Evolutionary conservation across 2,888 invertebrate genomes (phyloP).

Genomic region (Eutolmus rufibarbis): DNA sequence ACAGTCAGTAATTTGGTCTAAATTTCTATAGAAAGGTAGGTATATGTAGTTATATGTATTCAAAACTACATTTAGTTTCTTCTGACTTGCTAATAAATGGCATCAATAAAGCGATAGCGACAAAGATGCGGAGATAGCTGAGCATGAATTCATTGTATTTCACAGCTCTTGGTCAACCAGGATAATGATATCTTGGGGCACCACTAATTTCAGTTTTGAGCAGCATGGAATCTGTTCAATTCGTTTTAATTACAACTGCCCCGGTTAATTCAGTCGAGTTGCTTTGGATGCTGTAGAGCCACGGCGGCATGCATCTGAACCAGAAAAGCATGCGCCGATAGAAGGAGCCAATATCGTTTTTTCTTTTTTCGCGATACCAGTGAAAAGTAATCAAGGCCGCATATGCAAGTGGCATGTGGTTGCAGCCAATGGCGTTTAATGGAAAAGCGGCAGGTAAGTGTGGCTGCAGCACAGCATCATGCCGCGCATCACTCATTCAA

Average conservation of each 20-base stretch:
- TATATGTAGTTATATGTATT: not conserved
- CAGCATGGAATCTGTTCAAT: not conserved
- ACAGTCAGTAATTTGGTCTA: not conserved
- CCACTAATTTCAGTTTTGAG: not conserved
- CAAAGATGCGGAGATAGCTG: not conserved
- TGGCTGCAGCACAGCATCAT: not conserved
- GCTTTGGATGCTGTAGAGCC: not conserved
- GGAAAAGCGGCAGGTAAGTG: constrained; percentile 6
- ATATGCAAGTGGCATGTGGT: not conserved
- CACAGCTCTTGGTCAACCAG: not conserved
- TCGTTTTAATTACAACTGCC: not conserved
- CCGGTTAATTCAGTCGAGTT: not conserved
- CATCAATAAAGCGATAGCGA: not conserved
- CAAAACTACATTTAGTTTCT: not conserved
- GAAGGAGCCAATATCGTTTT: not conserved
- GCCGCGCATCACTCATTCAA: constrained; percentile 28
- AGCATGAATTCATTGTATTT: not conserved
- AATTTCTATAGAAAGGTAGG: not conserved
- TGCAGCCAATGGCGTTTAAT: not conserved
- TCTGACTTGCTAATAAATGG: not conserved
- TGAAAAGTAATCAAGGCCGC: not conserved
- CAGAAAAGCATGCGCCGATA: not conserved
- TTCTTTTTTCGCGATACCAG: not conserved
- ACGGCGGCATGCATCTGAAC: not conserved
- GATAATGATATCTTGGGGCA: not conserved